Percentiles rank a stretch among this genome's conserved stretches.
Conservation (phyloP, 2,113 vertebrate genomes). For the Hemichromis elongatus region DNA sequence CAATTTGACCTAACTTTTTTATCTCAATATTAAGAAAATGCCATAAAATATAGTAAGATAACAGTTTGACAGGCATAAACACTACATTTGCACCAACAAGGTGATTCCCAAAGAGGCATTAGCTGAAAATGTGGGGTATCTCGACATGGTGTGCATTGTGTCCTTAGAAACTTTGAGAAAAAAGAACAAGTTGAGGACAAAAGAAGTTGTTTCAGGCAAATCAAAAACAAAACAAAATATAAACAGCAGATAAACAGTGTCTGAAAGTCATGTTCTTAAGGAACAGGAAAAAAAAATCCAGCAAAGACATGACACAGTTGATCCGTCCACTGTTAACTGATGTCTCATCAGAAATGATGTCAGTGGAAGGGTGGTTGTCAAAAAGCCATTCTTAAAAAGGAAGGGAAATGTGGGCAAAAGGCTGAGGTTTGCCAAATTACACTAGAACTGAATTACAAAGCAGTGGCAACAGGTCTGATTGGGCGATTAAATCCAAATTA, state of each 20-base stretch:
- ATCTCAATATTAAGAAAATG: not conserved
- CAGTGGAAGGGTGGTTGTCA: not conserved
- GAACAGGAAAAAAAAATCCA: not conserved
- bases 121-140: not conserved
- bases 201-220: not conserved
- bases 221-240: not conserved
- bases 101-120: not conserved
- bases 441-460: not conserved
- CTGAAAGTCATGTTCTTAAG: not conserved
- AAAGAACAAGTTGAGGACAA: not conserved
- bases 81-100: not conserved
- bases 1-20: not conserved
- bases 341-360: not conserved
- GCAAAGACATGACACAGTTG: not conserved
- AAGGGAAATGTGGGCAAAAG: not conserved
- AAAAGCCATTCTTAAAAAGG: not conserved
- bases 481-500: not conserved
- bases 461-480: not conserved
- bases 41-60: not conserved
- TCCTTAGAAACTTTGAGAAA: not conserved
- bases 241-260: not conserved
- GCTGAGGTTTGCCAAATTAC: not conserved
- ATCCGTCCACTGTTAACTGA: not conserved
- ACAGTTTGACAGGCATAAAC: not conserved
- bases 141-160: not conserved